Evolutionary conservation across 2,888 invertebrate genomes (phyloP), one percentile per base, ranked within the genome.

Genomic region (Melolontha melolontha): DNA sequence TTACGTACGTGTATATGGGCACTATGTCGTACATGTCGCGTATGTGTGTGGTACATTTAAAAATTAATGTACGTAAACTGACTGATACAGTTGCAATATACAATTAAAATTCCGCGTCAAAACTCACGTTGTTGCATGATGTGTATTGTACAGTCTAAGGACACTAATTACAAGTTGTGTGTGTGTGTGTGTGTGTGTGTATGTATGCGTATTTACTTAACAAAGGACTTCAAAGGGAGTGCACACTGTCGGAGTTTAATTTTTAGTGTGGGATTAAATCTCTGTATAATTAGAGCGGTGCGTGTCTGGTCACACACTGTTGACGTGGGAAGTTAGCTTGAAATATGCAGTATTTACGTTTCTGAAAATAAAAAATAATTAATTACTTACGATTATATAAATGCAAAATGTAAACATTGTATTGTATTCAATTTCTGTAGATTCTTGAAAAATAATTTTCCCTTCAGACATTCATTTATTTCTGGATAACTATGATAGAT

Each of bases 81-180:
- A 34, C 47, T 47, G 59, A 34, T 62, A 47, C 47, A 34, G 59
- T 62, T 62, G 47, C 34, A 34, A 49, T 47, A 47, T 62, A 47
- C 34, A 62, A 62, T 62, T 62, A 62, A 62, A 62, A 62, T 62
- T 62, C 59, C 59, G 39, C 59, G 47, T 62, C 59, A 62, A 47
- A 62, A 62, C 59, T 62, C 47, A 34, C 47, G 47, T 62, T 27
- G 39, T 62, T 16, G 59, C 59, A 62, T 62, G 59, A 62, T 62
- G 59, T 62, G 44, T 62, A 47, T 34, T 34, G 34, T 34, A 34
- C 59, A 47, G 29, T 39, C 34, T 29, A 47, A 62, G 59, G 59
- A 62, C 47, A 39, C 47, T 62, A 62, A 62, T 62, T 62, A 62
- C 47, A 49, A 34, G 34, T 34, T 34, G 7, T 34, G 6, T 34